Conservation (phyloP, 2,797 vertebrate species). For the Microctenopoma steveboyesi region DNA sequence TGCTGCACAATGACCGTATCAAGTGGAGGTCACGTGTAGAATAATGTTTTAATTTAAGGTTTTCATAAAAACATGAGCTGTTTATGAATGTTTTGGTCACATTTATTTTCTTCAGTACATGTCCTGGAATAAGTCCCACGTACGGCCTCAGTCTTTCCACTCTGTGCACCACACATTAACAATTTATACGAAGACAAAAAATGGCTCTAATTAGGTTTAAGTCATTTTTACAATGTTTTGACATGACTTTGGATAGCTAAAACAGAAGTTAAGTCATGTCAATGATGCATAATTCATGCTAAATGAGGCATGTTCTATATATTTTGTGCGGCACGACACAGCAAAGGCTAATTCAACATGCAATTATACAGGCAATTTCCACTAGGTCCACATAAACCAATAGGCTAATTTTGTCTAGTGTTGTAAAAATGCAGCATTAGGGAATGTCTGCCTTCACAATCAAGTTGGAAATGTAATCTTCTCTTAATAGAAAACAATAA, state of each 20-base stretch:
- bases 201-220: conserved; percentile 26
- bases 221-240: conserved; percentile 34
- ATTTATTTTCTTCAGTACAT: not conserved
- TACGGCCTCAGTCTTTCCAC: conserved; percentile 19
- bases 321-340: conserved; percentile 52
- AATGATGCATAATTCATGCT: conserved; percentile 56
- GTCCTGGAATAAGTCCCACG: conserved; percentile 3
- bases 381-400: conserved; percentile 58
- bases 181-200: conserved; percentile 25
- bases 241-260: conserved; percentile 30
- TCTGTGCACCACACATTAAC: conserved; percentile 20
- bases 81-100: not conserved
- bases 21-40: not conserved
- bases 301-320: conserved; percentile 65
- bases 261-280: conserved; percentile 56
- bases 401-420: conserved; percentile 43
- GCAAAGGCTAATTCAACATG: conserved; percentile 67
- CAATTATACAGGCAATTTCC: conserved; percentile 71
- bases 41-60: not conserved
- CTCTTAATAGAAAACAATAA: conserved; percentile 64
- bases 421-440: conserved; percentile 44
- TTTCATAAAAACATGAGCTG: not conserved
- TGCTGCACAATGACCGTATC: conserved; percentile 25
- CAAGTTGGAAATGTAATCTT: conserved; percentile 61
- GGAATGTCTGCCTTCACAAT: conserved; percentile 56